Evolutionary conservation across 1,140 invertebrate genomes (phyloP), one percentile per base, ranked within the genome.

Genomic region (Ceratosolen solmsi): DNA sequence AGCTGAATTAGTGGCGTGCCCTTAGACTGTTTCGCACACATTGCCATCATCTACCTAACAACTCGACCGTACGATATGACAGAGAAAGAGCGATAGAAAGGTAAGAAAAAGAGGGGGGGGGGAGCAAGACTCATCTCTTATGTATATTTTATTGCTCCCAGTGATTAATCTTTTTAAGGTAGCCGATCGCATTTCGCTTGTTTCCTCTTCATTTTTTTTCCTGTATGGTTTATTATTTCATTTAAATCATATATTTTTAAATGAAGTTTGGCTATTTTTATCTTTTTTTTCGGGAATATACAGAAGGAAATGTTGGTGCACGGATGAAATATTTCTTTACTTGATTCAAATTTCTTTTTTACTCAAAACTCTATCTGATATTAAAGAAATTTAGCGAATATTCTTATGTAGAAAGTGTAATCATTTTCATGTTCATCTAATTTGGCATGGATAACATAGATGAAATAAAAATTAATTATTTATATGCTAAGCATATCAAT

Each of bases 1-100:
- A 86, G 86, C 87, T 89, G 88, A 91, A 92, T 91, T 91, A 91
- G 90, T 90, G 87, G 87, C 86, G 36, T 80, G 56, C 76, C 80
- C 83, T 71, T 78, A 80, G 79, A 79, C 75, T 80, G 68, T 75
- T 78, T 77, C 68, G 63, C 54, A 33, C 33, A 38, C 41, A 11
- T 71, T 30, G 71, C 70, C 63, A 36, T 36, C 30, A 11, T 51
- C 51, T 75, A 25, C 51, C 13, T 82, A 71, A 78, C 74, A 65
- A 77, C 54, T 25, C n/a, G 49, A 70, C 56, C 2, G 0, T 33
- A 4, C 38, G 25, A 73, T n/a, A 33, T 11, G 36, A 54, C 7
- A 27, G n/a, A 15, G 41, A 73, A 51, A 22, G 22, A 46, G 2
- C 8, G n/a, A 36, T 22, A 22, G 33, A 25, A 46, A 27, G 51